Conservation (phyloP, 2,888 invertebrate species). For the Dicroscelio sp. region DNA sequence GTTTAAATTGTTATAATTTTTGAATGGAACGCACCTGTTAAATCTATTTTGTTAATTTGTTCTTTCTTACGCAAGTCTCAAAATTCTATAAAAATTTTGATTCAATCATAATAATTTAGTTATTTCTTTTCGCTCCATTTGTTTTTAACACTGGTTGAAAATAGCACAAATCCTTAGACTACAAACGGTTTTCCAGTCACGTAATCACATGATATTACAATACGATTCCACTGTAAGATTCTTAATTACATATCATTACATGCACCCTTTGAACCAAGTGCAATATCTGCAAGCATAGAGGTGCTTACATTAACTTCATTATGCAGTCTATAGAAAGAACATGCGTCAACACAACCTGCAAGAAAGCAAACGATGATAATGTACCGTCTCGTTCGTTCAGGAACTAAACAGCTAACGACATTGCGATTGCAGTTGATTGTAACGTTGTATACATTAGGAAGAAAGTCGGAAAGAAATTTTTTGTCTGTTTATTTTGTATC, state of each 20-base stretch:
- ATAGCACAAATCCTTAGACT: too few relatives aligned
- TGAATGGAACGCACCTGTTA: too few relatives aligned
- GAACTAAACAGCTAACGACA: slow-evolving; percentile 29
- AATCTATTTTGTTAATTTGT: too few relatives aligned
- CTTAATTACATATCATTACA: slow-evolving; percentile 29
- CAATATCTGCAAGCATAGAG: neutral
- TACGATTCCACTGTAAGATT: neutral
- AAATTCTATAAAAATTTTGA: too few relatives aligned
- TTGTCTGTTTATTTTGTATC: too few relatives aligned
- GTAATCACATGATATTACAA: slow-evolving; percentile 14
- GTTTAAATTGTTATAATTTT: too few relatives aligned
- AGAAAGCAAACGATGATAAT: slow-evolving; percentile 42
- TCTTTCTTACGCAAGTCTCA: too few relatives aligned
- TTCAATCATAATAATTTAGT: too few relatives aligned
- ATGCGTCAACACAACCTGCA: neutral
- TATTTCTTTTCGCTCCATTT: too few relatives aligned
- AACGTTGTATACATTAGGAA: neutral
- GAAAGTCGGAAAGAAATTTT: too few relatives aligned
- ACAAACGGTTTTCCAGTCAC: neutral
- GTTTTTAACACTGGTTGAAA: too few relatives aligned
- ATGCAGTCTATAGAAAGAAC: slow-evolving; percentile 21
- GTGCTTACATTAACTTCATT: slow-evolving; percentile 25
- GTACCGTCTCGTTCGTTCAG: slow-evolving; percentile 23
- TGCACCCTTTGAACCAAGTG: slow-evolving; percentile 23
- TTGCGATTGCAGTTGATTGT: slow-evolving; percentile 13